Base-by-base conservation (phyloP, 2,113 vertebrate species). In the Alosa alosa region DNA sequence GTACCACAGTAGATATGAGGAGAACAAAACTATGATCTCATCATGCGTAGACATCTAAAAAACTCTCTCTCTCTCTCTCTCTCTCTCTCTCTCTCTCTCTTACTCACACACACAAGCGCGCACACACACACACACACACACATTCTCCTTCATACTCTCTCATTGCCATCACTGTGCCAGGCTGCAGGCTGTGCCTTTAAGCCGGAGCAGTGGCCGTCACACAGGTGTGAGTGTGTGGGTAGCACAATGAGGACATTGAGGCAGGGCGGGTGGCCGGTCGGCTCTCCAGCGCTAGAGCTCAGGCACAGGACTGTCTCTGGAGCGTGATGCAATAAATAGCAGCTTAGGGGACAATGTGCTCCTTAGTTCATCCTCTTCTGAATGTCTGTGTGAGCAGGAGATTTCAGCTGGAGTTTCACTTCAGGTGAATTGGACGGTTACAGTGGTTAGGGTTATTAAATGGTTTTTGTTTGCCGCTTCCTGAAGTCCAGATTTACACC, bases 271-370 rank as follows among this genome's bases (percentile, higher is more conserved):
- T 4, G 60, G 60, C 18, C n/a, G 60, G 5, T 25, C 0, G 10
- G 64, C n/a, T 72, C 64, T 72, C 9, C 10, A 36, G 64, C 9
- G 25, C 64, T 72, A 11, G 64, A 25, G 64, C 25, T 25, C n/a
- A 25, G 22, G 64, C 64, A 3, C 64, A 11, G n/a, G 64, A 25
- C 25, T 31, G 57, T 64, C 64, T 72, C 64, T 10, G 64, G n/a
- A 72, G 64, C 64, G n/a, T 72, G 64, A 72, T 72, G 64, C 64
- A 72, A 72, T 72, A 36, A 72, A 72, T 72, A 72, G 64, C 64
- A 72, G 64, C 64, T 72, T 31, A 72, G 4, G 64, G 64, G 64
- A 72, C 64, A 72, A 31, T 25, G 64, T 10, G n/a, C 64, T 25
- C 64, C 25, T 25, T 25, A 68, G 64, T 15, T 36, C 64, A 36